Evolutionary conservation across 2,888 invertebrate species (phyloP), one percentile per base, ranked within the genome.

Genomic region (Heliconius hortense): DNA sequence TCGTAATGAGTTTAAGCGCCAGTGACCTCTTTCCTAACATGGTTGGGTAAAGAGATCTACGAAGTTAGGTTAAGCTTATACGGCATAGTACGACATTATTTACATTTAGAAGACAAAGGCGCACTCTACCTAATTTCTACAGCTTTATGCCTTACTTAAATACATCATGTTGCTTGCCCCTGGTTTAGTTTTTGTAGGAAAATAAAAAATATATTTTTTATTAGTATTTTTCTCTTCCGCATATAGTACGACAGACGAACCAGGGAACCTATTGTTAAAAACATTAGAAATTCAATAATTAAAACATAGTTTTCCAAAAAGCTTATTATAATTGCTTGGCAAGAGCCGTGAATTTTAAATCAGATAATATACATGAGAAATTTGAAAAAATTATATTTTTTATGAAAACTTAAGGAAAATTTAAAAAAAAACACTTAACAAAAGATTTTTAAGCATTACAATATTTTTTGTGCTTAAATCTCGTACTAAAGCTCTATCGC

Each of bases 1-100:
- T 63, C 63, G 39, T 73, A 73, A 77, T 73, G 64, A 73, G 72
- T 76, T 78, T 78, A 69, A 75, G 66, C 62, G n/a, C 53, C 63
- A 26, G 74, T 70, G 74, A 75, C 74, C 74, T 75, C 70, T 75
- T 70, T 74, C 13, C 70, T 64, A 62, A 75, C 64, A 71, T 59
- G 39, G 75, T 24, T 39, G 43, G 18, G 26, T 39, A 53, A 53
- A 69, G 31, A 63, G 68, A 24, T 35, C 43, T 43, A 62, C 62
- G 21, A 62, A 26, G 71, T 71, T 43, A 71, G 62, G 43, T 71
- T 60, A 71, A 71, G 62, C 70, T 15, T 71, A 66, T 64, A 71
- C 64, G 75, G 71, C 53, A 26, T 39, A 56, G 56, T 59, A 69
- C 26, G 4, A 60, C 26, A 39, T 60, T 39, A 39, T 39, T 60